These are phyloP conservation scores for Plectropomus leopardus DNA, from an alignment of 2,113 vertebrate genomes.

Conservation along the genomic window DNA sequence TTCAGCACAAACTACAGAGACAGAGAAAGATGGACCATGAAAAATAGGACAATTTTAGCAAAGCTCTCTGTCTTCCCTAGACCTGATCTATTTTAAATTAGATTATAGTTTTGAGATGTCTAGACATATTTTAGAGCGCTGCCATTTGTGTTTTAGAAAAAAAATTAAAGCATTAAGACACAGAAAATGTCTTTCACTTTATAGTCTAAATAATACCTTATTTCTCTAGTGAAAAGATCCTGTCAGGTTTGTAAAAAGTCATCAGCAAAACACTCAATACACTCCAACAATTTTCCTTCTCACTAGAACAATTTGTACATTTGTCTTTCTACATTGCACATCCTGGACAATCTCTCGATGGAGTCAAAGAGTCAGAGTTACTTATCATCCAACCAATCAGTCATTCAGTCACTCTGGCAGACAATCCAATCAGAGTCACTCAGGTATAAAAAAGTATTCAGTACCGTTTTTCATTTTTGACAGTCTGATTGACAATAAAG, in stretches of 20 bases:
- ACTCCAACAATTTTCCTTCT: neutral
- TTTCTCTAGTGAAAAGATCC: no score
- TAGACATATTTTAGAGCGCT: neutral
- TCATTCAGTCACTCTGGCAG: slow-evolving; percentile 16
- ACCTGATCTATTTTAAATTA: neutral
- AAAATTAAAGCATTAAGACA: neutral
- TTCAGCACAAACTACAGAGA: neutral
- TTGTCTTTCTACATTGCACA: neutral
- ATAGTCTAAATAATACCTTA: neutral
- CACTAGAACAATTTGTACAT: neutral
- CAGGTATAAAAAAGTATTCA: slow-evolving; percentile 2
- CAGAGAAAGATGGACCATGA: neutral
- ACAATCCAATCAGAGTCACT: slow-evolving; percentile 30
- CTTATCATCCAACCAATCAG: slow-evolving; percentile 17
- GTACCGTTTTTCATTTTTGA: neutral
- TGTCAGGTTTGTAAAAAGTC: slow-evolving; percentile 16
- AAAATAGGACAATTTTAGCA: neutral
- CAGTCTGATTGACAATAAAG: slow-evolving; percentile 21
- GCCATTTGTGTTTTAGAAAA: neutral
- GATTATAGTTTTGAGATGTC: neutral
- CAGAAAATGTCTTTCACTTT: neutral
- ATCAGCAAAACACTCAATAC: neutral
- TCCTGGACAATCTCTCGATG: neutral
- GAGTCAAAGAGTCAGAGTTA: slow-evolving; percentile 2
- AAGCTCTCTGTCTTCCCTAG: neutral